Conservation (phyloP, 2,113 vertebrate genomes). For the Turdus rufiventris region DNA sequence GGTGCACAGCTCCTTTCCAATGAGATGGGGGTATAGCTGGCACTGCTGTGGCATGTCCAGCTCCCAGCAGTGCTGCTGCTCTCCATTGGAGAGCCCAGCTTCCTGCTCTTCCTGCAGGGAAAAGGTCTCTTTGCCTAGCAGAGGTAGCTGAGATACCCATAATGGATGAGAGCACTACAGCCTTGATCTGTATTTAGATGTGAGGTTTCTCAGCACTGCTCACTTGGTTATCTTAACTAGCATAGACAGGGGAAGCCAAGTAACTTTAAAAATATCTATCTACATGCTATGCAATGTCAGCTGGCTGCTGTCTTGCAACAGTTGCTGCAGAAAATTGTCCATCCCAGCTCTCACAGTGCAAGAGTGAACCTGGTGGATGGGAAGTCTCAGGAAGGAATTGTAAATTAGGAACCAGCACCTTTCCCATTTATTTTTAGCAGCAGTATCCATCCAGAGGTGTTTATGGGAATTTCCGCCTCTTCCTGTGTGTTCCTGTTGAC, state of each 20-base stretch:
- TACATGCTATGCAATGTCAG: not conserved
- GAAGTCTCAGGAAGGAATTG: conserved; percentile 1
- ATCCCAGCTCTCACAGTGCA: not conserved
- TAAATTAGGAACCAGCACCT: not conserved
- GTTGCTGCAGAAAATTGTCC: not conserved
- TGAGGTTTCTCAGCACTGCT: fast-evolving
- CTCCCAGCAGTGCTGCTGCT: not conserved
- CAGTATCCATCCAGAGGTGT: not conserved
- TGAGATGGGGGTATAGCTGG: fast-evolving
- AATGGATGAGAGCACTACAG: fast-evolving
- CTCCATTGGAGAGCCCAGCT: fast-evolving
- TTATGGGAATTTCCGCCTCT: not conserved
- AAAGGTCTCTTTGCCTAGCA: not conserved
- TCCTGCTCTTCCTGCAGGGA: not conserved
- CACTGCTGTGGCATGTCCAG: fast-evolving
- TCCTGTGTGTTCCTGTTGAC: conserved; percentile 5
- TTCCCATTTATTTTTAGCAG: conserved; percentile 50
- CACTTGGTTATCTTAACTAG: fast-evolving
- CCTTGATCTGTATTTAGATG: fast-evolving
- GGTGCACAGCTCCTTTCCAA: not conserved
- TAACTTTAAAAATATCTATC: not conserved
- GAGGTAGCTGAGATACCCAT: not conserved
- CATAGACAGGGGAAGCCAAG: not conserved
- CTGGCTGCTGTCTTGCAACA: not conserved
- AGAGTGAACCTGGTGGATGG: not conserved